phyloP scores from a whole-genome alignment of 35 echinoderm and acorn worm species.

The Eucidaris tribuloides region DNA sequence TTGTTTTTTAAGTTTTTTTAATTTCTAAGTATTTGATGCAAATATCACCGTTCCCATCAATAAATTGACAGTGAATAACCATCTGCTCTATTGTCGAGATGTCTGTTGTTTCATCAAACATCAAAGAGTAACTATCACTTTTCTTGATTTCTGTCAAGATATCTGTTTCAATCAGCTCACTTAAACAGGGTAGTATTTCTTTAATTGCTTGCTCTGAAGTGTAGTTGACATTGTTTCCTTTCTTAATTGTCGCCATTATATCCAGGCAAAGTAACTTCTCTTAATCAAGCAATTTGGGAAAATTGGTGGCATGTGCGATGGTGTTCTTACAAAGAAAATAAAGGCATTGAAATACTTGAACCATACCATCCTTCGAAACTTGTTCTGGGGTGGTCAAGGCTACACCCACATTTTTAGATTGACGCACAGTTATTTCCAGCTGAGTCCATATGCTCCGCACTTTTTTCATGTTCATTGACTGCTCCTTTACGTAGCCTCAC shows the following conservation, averaged over 20 bases:
- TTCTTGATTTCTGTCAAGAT: too few species aligned
- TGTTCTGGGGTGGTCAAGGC: conserved; percentile 44
- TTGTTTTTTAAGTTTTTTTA: conserved; percentile 21
- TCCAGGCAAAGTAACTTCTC: conserved; percentile 18
- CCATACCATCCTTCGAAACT: conserved; percentile 32
- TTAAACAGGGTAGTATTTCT: conserved; percentile 32
- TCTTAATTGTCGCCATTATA: conserved; percentile 41
- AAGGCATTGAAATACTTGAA: conserved; percentile 43
- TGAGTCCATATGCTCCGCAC: not conserved
- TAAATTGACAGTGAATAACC: conserved; percentile 30
- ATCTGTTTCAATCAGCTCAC: conserved; percentile 43
- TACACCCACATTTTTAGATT: not conserved
- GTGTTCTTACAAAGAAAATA: conserved; percentile 33
- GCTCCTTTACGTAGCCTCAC: not conserved
- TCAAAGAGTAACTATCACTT: conserved; percentile 24
- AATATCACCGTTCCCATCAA: conserved; percentile 38
- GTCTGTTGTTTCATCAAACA: conserved; percentile 56
- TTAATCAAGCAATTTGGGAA: conserved; percentile 32
- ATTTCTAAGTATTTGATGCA: conserved; percentile 35
- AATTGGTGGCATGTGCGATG: conserved; percentile 35
- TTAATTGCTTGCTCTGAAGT: conserved; percentile 35
- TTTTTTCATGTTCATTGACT: not conserved
- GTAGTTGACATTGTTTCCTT: conserved; percentile 46
- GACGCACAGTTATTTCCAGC: not conserved
- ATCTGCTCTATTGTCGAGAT: conserved; percentile 40